Base-by-base conservation (phyloP, 2,113 vertebrate genomes). In the Fulmarus glacialis region DNA sequence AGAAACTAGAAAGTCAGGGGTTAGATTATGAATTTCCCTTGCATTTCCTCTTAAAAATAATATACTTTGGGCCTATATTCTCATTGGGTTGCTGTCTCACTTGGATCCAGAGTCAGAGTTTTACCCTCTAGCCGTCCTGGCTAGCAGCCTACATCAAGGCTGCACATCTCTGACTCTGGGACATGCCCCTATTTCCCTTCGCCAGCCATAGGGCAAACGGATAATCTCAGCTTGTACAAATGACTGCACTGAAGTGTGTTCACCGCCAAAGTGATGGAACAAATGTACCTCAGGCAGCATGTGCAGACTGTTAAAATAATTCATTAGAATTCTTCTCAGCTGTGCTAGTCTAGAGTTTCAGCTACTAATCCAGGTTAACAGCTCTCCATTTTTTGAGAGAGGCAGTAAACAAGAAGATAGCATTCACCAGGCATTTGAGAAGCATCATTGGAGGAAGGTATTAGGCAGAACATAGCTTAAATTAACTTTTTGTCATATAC, bases 351-450 rank as follows among this genome's bases (percentile, higher is more conserved):
- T 63, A 89, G 71, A 81, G 48, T 91, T 96, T 86, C 55, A 92
- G 36, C 62, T 81, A 64, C 80, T 97, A 97, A 96, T 93, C 88
- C 89, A 86, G 59, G 89, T 95, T 93, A 97, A 93, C 55, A 79
- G 53, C 84, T 89, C 70, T 93, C 67, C 26, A 21, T 27, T 43
- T 74, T 89, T 52, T 48, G 50, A 80, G 47, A 93, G 79, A 82
- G n/a, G 38, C 8, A 80, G 50, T 48, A 95, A 87, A 85, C 63
- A 89, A 85, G 38, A 86, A 45, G 32, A 56, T 47, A 34, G 8
- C 20, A 56, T 73, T 90, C 77, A 86, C 9, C 42, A 59, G n/a
- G 15, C 43, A 85, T 50, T 90, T 89, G 34, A 93, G 64, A 72
- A 40, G 26, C 50, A 72, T 70, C 36, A 21, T 5, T 59, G 26